phyloP scores from a whole-genome alignment of 2,113 vertebrate genomes.

The Boulengeromyrus knoepffleri region DNA sequence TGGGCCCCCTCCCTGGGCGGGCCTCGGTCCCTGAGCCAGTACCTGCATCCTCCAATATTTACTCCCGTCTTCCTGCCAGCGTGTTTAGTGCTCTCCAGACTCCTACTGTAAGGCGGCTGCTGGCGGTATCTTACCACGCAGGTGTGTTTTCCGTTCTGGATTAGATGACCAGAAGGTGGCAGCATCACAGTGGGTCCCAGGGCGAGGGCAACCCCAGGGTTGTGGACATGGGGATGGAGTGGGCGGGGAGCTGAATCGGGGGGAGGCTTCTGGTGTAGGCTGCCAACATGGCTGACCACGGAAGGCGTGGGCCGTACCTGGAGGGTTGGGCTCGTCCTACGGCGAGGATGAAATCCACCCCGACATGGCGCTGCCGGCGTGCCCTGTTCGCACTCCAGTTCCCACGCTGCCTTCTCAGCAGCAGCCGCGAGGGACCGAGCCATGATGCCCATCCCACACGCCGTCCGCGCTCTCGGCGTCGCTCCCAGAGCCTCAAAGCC shows the following conservation, averaged over 20 bases:
- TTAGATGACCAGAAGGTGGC: neutral
- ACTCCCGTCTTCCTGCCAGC: neutral
- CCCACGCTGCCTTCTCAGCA: neutral
- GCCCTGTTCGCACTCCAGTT: neutral
- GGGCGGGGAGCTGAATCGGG: neutral
- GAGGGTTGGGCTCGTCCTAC: neutral
- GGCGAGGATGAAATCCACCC: neutral
- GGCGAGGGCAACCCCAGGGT: neutral
- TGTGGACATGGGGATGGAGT: neutral
- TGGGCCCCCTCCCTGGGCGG: neutral
- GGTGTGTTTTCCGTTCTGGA: neutral
- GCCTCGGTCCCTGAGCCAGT: neutral
- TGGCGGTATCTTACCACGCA: neutral
- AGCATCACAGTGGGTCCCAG: neutral
- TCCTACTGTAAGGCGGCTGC: neutral
- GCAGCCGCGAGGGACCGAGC: neutral
- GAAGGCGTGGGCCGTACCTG: neutral
- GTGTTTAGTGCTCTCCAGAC: neutral
- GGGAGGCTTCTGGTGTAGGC: neutral
- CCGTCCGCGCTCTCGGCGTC: neutral
- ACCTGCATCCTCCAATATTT: neutral
- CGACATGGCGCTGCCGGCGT: neutral
- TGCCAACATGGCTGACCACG: neutral
- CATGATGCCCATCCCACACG: neutral
- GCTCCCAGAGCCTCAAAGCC: neutral